Evolutionary conservation across 1,140 invertebrate species (phyloP).

Genomic region (Zaprionus vittiger): DNA sequence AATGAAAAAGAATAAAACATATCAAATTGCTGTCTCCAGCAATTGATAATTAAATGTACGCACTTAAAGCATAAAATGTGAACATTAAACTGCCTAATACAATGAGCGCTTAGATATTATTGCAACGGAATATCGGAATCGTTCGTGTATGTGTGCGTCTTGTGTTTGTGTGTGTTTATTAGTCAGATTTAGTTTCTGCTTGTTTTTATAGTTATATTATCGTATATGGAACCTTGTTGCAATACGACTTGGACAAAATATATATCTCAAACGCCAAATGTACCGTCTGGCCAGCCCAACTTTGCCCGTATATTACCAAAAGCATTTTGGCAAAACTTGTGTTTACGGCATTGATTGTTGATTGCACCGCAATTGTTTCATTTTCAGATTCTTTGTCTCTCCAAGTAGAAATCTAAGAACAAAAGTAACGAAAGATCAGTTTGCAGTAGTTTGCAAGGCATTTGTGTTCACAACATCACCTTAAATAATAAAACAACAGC

Average conservation of each 20-base stretch:
- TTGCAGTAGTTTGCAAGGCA: slow-evolving; percentile 35
- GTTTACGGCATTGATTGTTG: slow-evolving; percentile 17
- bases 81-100: slow-evolving; percentile 14
- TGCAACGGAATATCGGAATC: slow-evolving; percentile 28
- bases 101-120: slow-evolving; percentile 31
- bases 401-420: slow-evolving; percentile 30
- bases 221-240: slow-evolving; percentile 15
- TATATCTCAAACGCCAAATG: not conserved
- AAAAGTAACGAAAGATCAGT: slow-evolving; percentile 26
- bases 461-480: slow-evolving; percentile 27
- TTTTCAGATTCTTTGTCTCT: slow-evolving; percentile 28
- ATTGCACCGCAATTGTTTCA: slow-evolving; percentile 41
- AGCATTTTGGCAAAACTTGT: slow-evolving; percentile 29
- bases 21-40: slow-evolving; percentile 10
- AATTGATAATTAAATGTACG: slow-evolving; percentile 6
- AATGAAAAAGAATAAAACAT: slow-evolving; percentile 30
- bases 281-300: not conserved
- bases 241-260: not conserved
- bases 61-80: slow-evolving; percentile 19
- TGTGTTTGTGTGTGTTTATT: slow-evolving; percentile 42
- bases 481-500: slow-evolving; percentile 14
- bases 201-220: slow-evolving; percentile 26
- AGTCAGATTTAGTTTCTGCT: slow-evolving; percentile 36
- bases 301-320: not conserved
- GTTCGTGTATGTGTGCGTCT: slow-evolving; percentile 24